Evolutionary conservation across 2,888 invertebrate genomes (phyloP).

Genomic region (Agapetus fuscipes): DNA sequence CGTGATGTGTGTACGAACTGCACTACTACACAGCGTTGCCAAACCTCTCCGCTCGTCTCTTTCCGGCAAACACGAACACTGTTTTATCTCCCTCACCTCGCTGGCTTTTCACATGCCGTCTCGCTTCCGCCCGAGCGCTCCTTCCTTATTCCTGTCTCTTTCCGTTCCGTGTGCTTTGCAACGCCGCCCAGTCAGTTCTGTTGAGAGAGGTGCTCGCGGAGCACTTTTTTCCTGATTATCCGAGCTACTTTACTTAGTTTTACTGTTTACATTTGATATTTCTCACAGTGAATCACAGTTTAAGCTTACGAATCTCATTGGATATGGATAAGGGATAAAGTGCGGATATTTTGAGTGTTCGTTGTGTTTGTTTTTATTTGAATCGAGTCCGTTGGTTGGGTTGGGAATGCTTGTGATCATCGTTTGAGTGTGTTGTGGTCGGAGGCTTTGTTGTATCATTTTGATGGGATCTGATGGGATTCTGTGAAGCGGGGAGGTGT

Average conservation of each 20-base stretch:
- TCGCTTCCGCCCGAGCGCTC: neutral
- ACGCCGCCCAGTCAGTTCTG: constrained; percentile 14
- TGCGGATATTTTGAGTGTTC: constrained; percentile 4
- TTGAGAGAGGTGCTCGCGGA: constrained; percentile 12
- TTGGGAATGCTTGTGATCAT: constrained; percentile 10
- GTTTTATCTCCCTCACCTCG: neutral
- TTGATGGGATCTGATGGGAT: too few relatives aligned
- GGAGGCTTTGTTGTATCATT: constrained; percentile 8
- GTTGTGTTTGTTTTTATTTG: constrained; percentile 9
- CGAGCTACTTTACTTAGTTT: constrained; percentile 8
- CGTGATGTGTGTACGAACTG: constrained; percentile 7
- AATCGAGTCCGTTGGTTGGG: constrained; percentile 18
- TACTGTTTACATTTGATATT: constrained; percentile 15
- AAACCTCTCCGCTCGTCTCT: constrained; percentile 33
- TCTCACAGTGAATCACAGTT: neutral
- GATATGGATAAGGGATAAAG: too few relatives aligned
- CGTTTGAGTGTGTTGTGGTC: constrained; percentile 5
- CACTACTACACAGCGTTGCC: constrained; percentile 31
- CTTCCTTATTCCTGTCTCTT: constrained; percentile 2
- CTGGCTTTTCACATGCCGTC: neutral
- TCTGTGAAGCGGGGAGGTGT: too few relatives aligned
- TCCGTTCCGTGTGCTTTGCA: constrained; percentile 10
- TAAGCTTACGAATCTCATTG: too few relatives aligned
- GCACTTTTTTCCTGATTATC: constrained; percentile 13
- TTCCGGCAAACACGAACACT: too few relatives aligned